A percentile compares a stretch with the other conserved stretches of the same genome.
phyloP scores from a whole-genome alignment of 1,140 invertebrate species.

The Drosophila asahinai region DNA sequence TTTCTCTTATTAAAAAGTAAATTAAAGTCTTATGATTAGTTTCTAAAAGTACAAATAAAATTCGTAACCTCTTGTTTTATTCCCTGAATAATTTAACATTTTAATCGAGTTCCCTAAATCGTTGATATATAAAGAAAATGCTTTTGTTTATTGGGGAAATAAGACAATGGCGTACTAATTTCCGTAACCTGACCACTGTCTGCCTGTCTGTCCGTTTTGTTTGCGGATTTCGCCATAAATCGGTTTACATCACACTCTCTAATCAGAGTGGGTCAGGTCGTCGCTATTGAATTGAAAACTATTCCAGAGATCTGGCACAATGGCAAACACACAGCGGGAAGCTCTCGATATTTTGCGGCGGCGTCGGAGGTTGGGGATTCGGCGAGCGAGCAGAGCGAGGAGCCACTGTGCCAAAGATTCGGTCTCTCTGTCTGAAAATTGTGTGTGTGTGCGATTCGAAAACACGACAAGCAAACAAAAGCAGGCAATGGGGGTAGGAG shows the following conservation, averaged over 20 bases:
- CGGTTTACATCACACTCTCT: constrained; percentile 42
- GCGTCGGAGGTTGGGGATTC: constrained; percentile 7
- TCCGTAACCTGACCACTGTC: background rate
- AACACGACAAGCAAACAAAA: constrained; percentile 37
- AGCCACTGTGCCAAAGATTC: constrained; percentile 59
- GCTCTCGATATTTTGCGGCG: constrained; percentile 50
- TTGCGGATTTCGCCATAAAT: constrained; percentile 28
- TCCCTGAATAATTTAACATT: too few relatives aligned
- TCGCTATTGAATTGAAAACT: constrained; percentile 5
- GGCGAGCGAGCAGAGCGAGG: constrained; percentile 32
- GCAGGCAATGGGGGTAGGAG: background rate
- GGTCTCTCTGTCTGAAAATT: constrained; percentile 12
- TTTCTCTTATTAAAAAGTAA: too few relatives aligned
- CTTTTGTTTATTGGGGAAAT: background rate
- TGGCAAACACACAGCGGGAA: constrained; percentile 35
- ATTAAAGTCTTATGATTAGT: too few relatives aligned
- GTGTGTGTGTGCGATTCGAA: constrained; percentile 33
- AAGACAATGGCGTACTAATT: background rate
- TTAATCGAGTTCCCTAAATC: background rate
- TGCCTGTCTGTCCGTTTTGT: background rate
- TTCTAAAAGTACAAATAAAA: too few relatives aligned
- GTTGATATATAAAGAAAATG: too few relatives aligned
- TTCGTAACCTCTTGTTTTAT: too few relatives aligned
- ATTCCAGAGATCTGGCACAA: constrained; percentile 36
- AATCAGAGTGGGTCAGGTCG: constrained; percentile 51